These are phyloP conservation scores for Pterocles burchelli DNA, from an alignment of 2,113 vertebrate species.

Conservation along the genomic window DNA sequence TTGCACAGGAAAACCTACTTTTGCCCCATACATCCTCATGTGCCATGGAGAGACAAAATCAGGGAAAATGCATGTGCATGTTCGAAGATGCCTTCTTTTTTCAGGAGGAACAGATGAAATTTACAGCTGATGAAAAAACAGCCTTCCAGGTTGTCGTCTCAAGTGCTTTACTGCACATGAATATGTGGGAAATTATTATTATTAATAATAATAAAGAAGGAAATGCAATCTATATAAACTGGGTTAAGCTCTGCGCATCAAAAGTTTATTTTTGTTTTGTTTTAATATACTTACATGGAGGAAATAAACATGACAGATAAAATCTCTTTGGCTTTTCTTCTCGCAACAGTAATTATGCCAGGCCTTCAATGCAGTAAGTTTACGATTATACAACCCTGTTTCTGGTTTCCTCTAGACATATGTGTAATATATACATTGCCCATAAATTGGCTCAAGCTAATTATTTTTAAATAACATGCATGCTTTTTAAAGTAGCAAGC, in stretches of 20 bases:
- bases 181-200: background rate
- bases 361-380: constrained; percentile 27
- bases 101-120: background rate
- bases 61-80: background rate
- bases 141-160: background rate
- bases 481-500: constrained; percentile 56
- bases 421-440: constrained; percentile 48
- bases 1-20: background rate
- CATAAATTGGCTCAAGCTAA: constrained; percentile 54
- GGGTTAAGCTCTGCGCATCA: background rate
- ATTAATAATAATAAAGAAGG: background rate
- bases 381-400: constrained; percentile 47
- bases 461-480: constrained; percentile 62
- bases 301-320: constrained; percentile 53
- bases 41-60: background rate
- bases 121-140: background rate
- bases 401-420: constrained; percentile 53
- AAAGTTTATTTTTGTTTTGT: constrained; percentile 40
- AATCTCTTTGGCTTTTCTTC: constrained; percentile 45
- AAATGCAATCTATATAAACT: background rate
- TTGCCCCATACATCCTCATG: background rate
- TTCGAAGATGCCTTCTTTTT: background rate
- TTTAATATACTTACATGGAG: constrained; percentile 22
- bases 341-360: background rate
- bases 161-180: background rate